Conservation (phyloP, 2,888 invertebrate species). For the Bedellia somnulentella region DNA sequence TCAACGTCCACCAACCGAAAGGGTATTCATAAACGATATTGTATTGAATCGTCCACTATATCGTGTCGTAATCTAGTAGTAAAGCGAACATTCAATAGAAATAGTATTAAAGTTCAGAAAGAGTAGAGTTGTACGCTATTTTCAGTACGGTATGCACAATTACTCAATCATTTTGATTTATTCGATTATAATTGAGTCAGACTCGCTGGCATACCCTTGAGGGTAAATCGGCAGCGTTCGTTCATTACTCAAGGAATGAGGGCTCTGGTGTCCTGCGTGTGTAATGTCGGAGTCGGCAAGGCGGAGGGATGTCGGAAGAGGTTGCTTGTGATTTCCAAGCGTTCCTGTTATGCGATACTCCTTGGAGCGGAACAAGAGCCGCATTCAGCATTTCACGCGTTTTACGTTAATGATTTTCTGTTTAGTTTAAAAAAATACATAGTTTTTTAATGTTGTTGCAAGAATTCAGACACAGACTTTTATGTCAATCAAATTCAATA, state of each 20-base stretch:
- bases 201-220: slow-evolving; percentile 23
- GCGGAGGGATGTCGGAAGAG: not conserved
- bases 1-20: slow-evolving; percentile 28
- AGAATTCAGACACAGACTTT: no score
- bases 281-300: not conserved
- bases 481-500: no score
- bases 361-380: slow-evolving; percentile 12
- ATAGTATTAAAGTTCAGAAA: not conserved
- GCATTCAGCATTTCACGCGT: slow-evolving; percentile 3
- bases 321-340: slow-evolving; percentile 24
- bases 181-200: slow-evolving; percentile 39
- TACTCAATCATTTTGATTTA: slow-evolving; percentile 26
- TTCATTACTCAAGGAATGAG: slow-evolving; percentile 25
- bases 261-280: slow-evolving; percentile 1
- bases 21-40: slow-evolving; percentile 41
- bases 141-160: no score
- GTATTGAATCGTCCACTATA: slow-evolving; percentile 40
- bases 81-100: slow-evolving; percentile 4
- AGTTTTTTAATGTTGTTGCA: no score
- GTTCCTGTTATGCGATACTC: slow-evolving; percentile 22
- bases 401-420: no score
- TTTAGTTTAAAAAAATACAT: no score
- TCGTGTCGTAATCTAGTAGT: slow-evolving; percentile 26
- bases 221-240: slow-evolving; percentile 17
- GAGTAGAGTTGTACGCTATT: not conserved